phyloP scores from a whole-genome alignment of 2,888 invertebrate genomes.

The Ditula angustiorana region DNA sequence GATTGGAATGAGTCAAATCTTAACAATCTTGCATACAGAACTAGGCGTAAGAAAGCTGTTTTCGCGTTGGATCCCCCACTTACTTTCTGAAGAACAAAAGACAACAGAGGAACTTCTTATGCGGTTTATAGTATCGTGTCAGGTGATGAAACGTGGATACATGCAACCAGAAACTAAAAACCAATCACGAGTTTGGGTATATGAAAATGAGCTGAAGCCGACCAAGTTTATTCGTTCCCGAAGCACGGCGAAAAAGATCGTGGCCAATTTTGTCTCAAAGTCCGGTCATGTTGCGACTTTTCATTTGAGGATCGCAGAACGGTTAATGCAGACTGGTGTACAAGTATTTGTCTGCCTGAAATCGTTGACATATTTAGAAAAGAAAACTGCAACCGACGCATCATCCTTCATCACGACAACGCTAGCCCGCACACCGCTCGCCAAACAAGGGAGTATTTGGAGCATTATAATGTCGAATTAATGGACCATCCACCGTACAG shows the following conservation, averaged over 20 bases:
- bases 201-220: not conserved
- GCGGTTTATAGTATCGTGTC: not conserved
- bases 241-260: not conserved
- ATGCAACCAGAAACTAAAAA: constrained; percentile 14
- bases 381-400: not conserved
- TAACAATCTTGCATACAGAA: not conserved
- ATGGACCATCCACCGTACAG: not conserved
- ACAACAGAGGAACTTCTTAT: not conserved
- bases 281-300: not conserved
- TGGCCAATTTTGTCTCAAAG: not conserved
- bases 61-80: not conserved
- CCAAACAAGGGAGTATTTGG: not conserved
- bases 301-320: not conserved
- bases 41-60: not conserved
- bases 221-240: constrained; percentile 9
- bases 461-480: not conserved
- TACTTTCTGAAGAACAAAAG: not conserved
- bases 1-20: constrained; percentile 1
- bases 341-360: not conserved
- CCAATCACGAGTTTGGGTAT: constrained; percentile 15
- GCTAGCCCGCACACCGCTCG: not conserved
- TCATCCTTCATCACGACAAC: not conserved
- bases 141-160: constrained; percentile 9
- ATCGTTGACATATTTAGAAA: not conserved
- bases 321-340: constrained; percentile 8